A percentile compares a stretch with the other conserved stretches of the same genome.
Conservation (phyloP, 2,113 vertebrate species). For the Catagonus wagneri region DNA sequence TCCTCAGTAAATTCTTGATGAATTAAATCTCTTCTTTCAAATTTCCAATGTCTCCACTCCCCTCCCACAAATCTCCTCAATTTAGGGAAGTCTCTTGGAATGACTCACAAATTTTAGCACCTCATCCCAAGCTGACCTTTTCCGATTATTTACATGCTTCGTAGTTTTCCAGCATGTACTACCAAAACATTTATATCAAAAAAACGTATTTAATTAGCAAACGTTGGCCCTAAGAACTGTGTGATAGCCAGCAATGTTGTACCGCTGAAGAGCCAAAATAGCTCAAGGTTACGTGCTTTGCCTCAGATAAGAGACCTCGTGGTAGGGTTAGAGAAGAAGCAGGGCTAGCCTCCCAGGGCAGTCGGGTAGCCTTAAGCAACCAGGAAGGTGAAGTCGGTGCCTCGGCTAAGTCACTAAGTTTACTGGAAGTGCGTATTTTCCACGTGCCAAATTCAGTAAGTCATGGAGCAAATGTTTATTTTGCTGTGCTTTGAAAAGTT, state of each 20-base stretch:
- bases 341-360: not conserved
- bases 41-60: constrained; percentile 23
- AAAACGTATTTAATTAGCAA: constrained; percentile 18
- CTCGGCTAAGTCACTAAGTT: constrained; percentile 39
- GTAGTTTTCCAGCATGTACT: constrained; percentile 61
- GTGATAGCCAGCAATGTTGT: constrained; percentile 21
- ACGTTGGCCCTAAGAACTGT: not conserved
- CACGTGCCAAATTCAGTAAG: constrained; percentile 67
- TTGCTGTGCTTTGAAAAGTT: constrained; percentile 77
- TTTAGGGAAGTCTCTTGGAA: constrained; percentile 49
- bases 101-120: constrained; percentile 60
- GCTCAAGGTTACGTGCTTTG: not conserved
- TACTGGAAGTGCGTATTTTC: constrained; percentile 72
- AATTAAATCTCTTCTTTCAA: constrained; percentile 62
- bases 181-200: constrained; percentile 64
- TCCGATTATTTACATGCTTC: constrained; percentile 51
- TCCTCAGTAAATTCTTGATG: constrained; percentile 58
- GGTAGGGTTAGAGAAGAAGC: not conserved
- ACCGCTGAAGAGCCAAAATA: not conserved
- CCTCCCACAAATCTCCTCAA: constrained; percentile 2
- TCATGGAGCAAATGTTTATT: constrained; percentile 74
- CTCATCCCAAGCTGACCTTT: constrained; percentile 60
- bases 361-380: constrained; percentile 30
- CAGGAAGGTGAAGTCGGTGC: constrained; percentile 41
- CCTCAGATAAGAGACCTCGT: not conserved